Base-by-base conservation (phyloP, 2,113 vertebrate species). In the Nansenia antarctica region DNA sequence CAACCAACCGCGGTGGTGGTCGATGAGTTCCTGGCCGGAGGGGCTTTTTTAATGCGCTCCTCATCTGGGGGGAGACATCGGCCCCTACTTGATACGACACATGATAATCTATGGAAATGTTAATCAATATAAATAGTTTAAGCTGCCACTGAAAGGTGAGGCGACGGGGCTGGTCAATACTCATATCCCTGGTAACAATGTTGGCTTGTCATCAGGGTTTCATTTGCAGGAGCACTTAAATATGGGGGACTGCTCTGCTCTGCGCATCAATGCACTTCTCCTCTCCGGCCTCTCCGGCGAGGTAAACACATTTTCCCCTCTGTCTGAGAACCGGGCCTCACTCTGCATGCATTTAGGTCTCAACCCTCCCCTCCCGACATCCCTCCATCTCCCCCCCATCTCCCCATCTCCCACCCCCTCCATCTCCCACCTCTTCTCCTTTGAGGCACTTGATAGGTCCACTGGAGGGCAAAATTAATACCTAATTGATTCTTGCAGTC, bases 381-480 rank as follows among this genome's bases (percentile, higher is more conserved):
- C 73, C 76, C 74, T 53, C 67, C 67, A 63, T 76, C 76, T 62
- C 70, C 74, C 9, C n/a, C n/a, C n/a, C n/a, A n/a, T n/a, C n/a
- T 34, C 84, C 74, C 31, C 27, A 30, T 53, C 32, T 60, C 67
- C 61, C 62, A 76, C 67, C 85, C 73, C 76, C 74, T 53, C 67
- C 67, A 63, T 76, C 76, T 62, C 70, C 74, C 9, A 32, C 75
- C 83, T 59, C 80, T 90, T 93, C 93, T 92, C 91, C 92, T 96
- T 96, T 96, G 95, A 98, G 95, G 93, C 94, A 92, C 93, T 95
- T 97, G 95, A 97, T 98, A 98, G 96, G 96, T 97, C 97, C 97
- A 98, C 95, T 98, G 97, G 97, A 99, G 97, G 97, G 97, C 97
- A 98, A 99, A 99, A 99, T 99, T 98, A 99, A 99, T 98, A 98